Evolutionary conservation across 2,113 vertebrate genomes (phyloP), one percentile per base, ranked within the genome.

Genomic region (Gobiocypris rarus): DNA sequence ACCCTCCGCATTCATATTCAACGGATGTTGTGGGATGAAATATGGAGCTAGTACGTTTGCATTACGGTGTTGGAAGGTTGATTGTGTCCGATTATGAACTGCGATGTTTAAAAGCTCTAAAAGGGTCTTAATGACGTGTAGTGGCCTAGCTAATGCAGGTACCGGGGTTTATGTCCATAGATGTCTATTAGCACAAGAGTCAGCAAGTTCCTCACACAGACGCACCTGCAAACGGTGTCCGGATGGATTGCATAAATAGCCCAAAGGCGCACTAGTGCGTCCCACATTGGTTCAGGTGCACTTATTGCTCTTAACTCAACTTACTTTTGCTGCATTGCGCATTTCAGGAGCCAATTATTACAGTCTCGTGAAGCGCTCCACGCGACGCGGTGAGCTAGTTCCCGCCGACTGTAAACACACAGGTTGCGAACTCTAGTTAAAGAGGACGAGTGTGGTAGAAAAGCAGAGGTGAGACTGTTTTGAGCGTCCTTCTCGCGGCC

Each of bases 41-140:
- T n/a, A 52, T 38, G 10, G 59, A 56, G 10, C 17, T 5, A n/a
- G 22, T 45, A 52, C 2, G 31, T 79, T 75, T 71, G 70, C 13
- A 54, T 54, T 41, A 41, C 2, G 4, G 41, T 2, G 34, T n/a
- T 1, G 34, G 11, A 73, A 48, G 31, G 14, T 48, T 3, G n/a
- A 26, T 73, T 45, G 22, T 10, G 9, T 38, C 17, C 9, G 19
- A 8, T 54, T 54, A 54, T 3, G 4, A n/a, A 69, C 5, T 41
- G n/a, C n/a, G 1, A 24, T 0, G 2, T 71, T 45, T 86, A 84
- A 88, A 86, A 84, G 78, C 82, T 75, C 43, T n/a, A 86, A 85
- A 88, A 83, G 76, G 70, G 61, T 74, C 83, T 84, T 86, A 77
- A 86, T 84, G 76, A 82, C n/a, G 5, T 56, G 45, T 75, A 45